phyloP scores from a whole-genome alignment of 2,113 vertebrate genomes.

The Phycodurus eques region DNA sequence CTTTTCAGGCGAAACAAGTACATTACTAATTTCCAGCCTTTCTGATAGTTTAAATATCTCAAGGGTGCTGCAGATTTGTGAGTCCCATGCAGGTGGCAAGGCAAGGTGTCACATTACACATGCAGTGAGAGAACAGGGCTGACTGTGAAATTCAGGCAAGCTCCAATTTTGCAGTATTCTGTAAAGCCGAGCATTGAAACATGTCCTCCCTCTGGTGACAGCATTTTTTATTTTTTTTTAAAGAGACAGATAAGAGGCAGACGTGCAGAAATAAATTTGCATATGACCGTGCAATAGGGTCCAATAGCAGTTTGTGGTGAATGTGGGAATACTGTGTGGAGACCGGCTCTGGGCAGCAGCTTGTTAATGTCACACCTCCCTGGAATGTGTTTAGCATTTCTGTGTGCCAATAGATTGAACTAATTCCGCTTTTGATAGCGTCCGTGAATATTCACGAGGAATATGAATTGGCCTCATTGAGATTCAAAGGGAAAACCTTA shows the following conservation, averaged over 20 bases:
- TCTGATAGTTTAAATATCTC: background rate
- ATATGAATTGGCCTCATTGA: background rate
- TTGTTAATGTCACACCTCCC: conserved; percentile 1
- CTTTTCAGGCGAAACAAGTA: background rate
- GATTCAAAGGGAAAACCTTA: background rate
- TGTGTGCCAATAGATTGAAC: background rate
- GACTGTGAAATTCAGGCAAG: conserved; percentile 1
- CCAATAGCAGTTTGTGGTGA: background rate
- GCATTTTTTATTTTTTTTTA: background rate
- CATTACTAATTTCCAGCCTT: background rate
- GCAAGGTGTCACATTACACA: background rate
- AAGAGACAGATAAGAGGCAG: background rate
- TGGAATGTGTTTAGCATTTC: background rate
- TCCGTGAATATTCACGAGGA: background rate
- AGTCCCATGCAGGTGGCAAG: background rate
- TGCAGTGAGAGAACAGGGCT: conserved; percentile 1
- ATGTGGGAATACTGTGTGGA: background rate
- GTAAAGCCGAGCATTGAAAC: background rate
- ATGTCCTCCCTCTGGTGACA: background rate
- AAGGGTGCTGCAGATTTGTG: background rate
- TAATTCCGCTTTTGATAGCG: background rate
- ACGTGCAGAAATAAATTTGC: background rate
- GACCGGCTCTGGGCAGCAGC: background rate
- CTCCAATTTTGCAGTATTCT: background rate
- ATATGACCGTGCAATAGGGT: no score